These are phyloP conservation scores for Beroe forskalii DNA, from an alignment of 37 sponge, comb jelly and placozoan genomes.

Conservation along the genomic window DNA sequence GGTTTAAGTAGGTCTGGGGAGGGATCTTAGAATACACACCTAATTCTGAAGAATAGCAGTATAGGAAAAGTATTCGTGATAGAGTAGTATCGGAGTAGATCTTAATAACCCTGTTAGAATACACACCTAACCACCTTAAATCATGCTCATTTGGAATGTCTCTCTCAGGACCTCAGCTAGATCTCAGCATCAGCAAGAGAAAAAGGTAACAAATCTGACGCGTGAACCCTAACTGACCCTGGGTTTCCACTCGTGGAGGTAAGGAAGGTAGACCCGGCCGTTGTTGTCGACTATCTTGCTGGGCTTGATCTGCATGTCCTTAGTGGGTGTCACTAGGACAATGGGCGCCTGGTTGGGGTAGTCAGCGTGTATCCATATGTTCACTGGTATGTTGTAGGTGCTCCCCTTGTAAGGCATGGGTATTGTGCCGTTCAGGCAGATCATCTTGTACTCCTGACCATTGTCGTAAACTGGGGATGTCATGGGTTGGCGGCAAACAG, in stretches of 20 bases:
- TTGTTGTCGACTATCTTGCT: slow-evolving; percentile 82
- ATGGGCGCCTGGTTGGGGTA: slow-evolving; percentile 81
- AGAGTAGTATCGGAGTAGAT: too few relatives aligned
- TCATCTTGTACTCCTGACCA: slow-evolving; percentile 59
- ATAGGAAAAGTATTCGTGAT: too few relatives aligned
- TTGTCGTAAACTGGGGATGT: slow-evolving; percentile 64
- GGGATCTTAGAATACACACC: too few relatives aligned
- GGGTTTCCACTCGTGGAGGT: slow-evolving; percentile 89
- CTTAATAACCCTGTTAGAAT: too few relatives aligned
- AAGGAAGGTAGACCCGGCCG: slow-evolving; percentile 92
- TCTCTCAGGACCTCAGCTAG: too few relatives aligned
- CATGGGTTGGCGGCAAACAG: too few relatives aligned
- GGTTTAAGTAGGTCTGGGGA: too few relatives aligned
- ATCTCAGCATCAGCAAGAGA: too few relatives aligned
- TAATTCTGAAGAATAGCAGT: too few relatives aligned
- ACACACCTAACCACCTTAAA: too few relatives aligned
- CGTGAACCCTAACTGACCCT: slow-evolving; percentile 71
- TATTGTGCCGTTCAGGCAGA: slow-evolving; percentile 56
- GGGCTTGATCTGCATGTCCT: slow-evolving; percentile 84
- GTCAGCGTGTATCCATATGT: slow-evolving; percentile 76
- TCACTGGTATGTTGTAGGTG: slow-evolving; percentile 93
- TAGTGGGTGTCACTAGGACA: slow-evolving; percentile 84
- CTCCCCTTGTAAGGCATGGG: slow-evolving; percentile 71
- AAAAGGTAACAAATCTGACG: too few relatives aligned
- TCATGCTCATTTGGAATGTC: too few relatives aligned